phyloP scores from a whole-genome alignment of 2,797 vertebrate genomes.

The Tadarida brasiliensis region DNA sequence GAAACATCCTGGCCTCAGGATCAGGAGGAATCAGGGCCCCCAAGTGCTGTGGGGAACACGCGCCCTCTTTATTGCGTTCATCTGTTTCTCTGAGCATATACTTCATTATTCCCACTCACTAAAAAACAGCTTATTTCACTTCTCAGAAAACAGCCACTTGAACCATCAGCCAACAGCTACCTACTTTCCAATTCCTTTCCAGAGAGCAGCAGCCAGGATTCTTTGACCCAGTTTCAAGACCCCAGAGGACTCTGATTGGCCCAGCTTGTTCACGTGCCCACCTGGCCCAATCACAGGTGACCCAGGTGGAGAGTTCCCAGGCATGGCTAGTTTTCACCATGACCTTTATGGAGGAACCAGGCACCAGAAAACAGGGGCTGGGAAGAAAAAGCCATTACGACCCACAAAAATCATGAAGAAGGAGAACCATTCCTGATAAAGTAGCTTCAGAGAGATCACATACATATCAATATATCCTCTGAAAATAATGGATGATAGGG shows the following conservation, averaged over 20 bases:
- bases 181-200: background rate
- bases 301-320: background rate
- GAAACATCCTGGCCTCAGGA: background rate
- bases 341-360: background rate
- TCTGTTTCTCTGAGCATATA: background rate
- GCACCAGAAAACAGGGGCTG: background rate
- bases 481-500: background rate
- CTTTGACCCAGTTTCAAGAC: background rate
- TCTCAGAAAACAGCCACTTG: background rate
- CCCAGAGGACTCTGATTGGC: background rate
- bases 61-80: background rate
- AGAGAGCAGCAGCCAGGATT: background rate
- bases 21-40: background rate
- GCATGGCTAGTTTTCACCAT: background rate
- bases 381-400: background rate
- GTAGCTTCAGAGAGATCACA: background rate
- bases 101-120: background rate
- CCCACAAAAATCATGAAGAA: background rate
- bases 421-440: background rate
- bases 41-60: background rate
- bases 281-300: background rate
- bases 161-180: background rate
- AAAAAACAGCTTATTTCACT: background rate
- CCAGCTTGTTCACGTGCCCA: background rate
- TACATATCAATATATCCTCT: background rate